These are phyloP conservation scores for Spea multiplicata DNA, from an alignment of 2,113 vertebrate species.

Conservation along the genomic window DNA sequence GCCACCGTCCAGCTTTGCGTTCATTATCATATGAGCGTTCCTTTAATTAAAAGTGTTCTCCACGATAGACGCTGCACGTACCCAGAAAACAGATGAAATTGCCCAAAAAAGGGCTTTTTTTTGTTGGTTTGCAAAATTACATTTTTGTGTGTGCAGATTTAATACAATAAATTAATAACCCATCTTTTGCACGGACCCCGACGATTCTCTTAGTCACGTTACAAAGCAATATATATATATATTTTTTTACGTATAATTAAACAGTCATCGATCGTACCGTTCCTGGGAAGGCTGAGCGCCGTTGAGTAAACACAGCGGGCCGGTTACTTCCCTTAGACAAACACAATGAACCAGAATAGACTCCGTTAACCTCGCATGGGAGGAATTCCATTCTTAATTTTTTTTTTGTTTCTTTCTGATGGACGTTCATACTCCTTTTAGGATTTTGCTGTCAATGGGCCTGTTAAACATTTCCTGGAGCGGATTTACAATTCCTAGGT, in stretches of 20 bases:
- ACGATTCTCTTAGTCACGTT: constrained; percentile 6
- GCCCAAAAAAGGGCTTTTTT: too few species aligned
- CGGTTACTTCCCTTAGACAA: constrained; percentile 30
- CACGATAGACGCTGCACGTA: too few species aligned
- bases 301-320: constrained; percentile 45
- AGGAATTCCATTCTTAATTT: constrained; percentile 36
- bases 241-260: constrained; percentile 50
- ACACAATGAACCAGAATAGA: constrained; percentile 17
- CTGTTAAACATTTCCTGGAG: too few species aligned
- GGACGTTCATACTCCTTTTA: constrained; percentile 1
- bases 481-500: too few species aligned
- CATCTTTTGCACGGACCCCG: too few species aligned
- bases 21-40: too few species aligned
- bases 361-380: not conserved
- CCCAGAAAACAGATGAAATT: too few species aligned
- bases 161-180: too few species aligned
- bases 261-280: constrained; percentile 51
- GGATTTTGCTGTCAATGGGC: not conserved
- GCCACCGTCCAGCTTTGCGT: too few species aligned
- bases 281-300: constrained; percentile 29
- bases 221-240: not conserved
- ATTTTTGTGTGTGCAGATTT: too few species aligned
- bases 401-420: not conserved
- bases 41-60: too few species aligned
- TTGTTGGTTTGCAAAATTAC: too few species aligned